These are phyloP conservation scores for Agriopis marginaria DNA, from an alignment of 2,888 invertebrate genomes.

Conservation along the genomic window DNA sequence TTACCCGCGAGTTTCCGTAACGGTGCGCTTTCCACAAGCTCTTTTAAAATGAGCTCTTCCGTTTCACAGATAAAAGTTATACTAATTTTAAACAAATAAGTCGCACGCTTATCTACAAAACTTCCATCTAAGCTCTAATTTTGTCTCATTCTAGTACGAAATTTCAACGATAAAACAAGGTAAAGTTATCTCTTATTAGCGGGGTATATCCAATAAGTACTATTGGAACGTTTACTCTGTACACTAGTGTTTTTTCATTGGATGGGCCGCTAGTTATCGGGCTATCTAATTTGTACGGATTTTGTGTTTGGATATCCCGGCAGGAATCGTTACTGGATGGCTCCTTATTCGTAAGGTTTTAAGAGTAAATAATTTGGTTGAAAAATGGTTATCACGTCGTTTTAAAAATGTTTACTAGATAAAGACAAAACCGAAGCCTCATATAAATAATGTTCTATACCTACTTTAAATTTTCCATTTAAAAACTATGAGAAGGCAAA, in stretches of 20 bases:
- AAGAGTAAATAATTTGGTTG: no score
- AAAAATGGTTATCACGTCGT: no score
- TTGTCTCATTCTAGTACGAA: neutral
- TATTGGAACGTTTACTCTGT: no score
- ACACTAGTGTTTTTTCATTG: neutral
- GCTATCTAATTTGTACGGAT: no score
- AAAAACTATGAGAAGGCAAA: conserved; percentile 48
- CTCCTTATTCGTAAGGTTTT: no score
- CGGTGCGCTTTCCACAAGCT: neutral
- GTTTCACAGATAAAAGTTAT: conserved; percentile 13
- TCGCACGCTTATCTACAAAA: conserved; percentile 16
- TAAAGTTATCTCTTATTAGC: neutral
- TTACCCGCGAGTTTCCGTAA: neutral
- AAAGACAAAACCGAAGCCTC: conserved; percentile 22
- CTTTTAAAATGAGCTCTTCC: neutral
- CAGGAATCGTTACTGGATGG: no score
- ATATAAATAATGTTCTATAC: conserved; percentile 32
- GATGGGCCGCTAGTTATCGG: no score
- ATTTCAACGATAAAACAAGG: neutral
- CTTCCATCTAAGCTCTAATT: conserved; percentile 1
- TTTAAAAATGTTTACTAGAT: neutral
- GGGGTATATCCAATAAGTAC: no score
- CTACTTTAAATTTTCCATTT: conserved; percentile 42
- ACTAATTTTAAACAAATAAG: conserved; percentile 5
- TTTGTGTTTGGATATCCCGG: no score